phyloP scores from a whole-genome alignment of 2,888 invertebrate species.

The Orthonevra nobilis region DNA sequence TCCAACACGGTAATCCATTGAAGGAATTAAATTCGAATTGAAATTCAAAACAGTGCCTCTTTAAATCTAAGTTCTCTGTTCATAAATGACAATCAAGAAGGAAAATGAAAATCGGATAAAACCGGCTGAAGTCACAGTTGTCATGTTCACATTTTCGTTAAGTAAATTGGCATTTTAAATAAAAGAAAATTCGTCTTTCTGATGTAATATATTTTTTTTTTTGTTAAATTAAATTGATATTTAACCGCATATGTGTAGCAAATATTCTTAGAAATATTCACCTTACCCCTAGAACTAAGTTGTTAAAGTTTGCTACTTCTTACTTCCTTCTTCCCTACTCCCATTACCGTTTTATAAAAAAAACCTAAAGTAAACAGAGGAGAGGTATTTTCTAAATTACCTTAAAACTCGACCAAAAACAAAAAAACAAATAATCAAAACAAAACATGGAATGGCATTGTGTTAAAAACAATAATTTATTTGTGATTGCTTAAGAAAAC shows the following conservation, averaged over 20 bases:
- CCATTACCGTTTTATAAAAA: no score
- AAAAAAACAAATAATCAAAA: no score
- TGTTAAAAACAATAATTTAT: no score
- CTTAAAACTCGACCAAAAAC: no score
- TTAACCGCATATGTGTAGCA: conserved; percentile 34
- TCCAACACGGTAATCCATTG: conserved; percentile 27
- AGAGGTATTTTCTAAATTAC: no score
- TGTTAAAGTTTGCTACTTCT: conserved; percentile 68
- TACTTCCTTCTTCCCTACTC: conserved; percentile 50
- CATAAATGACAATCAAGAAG: conserved; percentile 41
- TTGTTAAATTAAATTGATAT: background rate
- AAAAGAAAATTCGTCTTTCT: background rate
- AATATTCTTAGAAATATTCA: conserved; percentile 61
- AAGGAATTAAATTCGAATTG: no score
- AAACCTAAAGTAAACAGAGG: no score
- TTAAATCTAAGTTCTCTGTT: background rate
- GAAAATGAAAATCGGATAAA: background rate
- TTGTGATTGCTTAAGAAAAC: conserved; percentile 4
- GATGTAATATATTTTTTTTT: conserved; percentile 35
- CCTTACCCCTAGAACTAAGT: conserved; percentile 57
- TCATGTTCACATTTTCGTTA: conserved; percentile 27
- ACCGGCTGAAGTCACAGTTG: background rate
- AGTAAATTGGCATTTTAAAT: conserved; percentile 26
- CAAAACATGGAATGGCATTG: no score
- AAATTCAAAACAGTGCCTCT: conserved; percentile 19